phyloP scores from a whole-genome alignment of 2,888 invertebrate species.

The Cabera pusaria region DNA sequence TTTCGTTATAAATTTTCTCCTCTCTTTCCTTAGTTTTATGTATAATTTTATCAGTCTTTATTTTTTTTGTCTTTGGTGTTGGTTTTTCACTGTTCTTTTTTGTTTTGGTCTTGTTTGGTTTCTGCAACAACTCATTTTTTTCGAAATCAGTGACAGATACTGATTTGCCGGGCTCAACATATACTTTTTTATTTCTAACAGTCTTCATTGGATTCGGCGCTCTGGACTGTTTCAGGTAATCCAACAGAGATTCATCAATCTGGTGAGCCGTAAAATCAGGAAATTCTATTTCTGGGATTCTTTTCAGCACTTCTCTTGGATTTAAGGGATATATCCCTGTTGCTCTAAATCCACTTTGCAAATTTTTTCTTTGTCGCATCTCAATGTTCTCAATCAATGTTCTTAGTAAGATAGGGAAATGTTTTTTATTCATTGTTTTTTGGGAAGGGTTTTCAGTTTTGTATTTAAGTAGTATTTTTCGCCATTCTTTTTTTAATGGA shows the following conservation, averaged over 20 bases:
- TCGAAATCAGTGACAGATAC: constrained; percentile 1
- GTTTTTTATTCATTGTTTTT: constrained; percentile 8
- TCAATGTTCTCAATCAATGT: constrained; percentile 15
- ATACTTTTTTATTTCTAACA: constrained; percentile 8
- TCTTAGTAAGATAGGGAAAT: constrained; percentile 2
- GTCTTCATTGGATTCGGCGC: constrained; percentile 7
- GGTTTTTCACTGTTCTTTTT: background rate
- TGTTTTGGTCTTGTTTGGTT: background rate
- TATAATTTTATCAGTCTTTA: background rate
- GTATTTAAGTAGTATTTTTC: constrained; percentile 24
- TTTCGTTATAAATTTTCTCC: too few relatives aligned
- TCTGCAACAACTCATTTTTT: background rate
- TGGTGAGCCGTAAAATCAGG: constrained; percentile 2
- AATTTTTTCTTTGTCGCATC: constrained; percentile 13
- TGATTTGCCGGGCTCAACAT: constrained; percentile 7
- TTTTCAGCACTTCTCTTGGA: constrained; percentile 27
- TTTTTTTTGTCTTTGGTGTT: background rate
- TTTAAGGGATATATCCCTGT: constrained; percentile 28
- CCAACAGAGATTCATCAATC: constrained; percentile 25
- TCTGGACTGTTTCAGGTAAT: constrained; percentile 18
- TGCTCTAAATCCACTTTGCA: constrained; percentile 28
- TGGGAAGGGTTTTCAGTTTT: constrained; percentile 22
- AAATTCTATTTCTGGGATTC: constrained; percentile 24
- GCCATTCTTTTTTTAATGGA: constrained; percentile 30
- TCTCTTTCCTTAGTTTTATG: background rate